These are phyloP conservation scores for Pampus argenteus DNA, from an alignment of 2,797 vertebrate species.

Conservation along the genomic window DNA sequence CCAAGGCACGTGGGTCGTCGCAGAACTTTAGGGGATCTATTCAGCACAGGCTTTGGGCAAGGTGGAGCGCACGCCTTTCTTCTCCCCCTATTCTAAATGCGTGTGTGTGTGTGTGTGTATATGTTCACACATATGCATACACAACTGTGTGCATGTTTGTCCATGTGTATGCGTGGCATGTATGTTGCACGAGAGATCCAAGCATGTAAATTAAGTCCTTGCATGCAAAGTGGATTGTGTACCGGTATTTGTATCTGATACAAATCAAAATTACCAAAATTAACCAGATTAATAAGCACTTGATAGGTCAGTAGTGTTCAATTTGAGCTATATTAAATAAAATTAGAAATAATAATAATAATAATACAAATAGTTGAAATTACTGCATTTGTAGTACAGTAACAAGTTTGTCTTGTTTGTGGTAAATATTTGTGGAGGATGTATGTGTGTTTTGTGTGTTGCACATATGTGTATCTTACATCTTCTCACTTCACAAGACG, in stretches of 20 bases:
- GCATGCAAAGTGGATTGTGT: slow-evolving; percentile 46
- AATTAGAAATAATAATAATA: background rate
- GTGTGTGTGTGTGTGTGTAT: slow-evolving; percentile 40
- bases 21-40: slow-evolving; percentile 98
- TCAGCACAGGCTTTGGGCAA: slow-evolving; percentile 95
- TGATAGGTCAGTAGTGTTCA: background rate
- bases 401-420: slow-evolving; percentile 47
- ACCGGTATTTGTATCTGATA: slow-evolving; percentile 14
- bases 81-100: slow-evolving; percentile 63
- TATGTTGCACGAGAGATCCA: slow-evolving; percentile 57
- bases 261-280: background rate
- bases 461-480: slow-evolving; percentile 57
- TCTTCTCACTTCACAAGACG: slow-evolving; percentile 61
- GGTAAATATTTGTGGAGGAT: slow-evolving; percentile 42
- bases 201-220: slow-evolving; percentile 61
- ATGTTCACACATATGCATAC: slow-evolving; percentile 9
- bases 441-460: slow-evolving; percentile 65
- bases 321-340: slow-evolving; percentile 4
- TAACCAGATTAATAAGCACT: slow-evolving; percentile 40
- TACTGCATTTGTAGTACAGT: slow-evolving; percentile 13
- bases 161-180: slow-evolving; percentile 44
- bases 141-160: slow-evolving; percentile 40
- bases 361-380: background rate
- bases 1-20: slow-evolving; percentile 94
- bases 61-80: slow-evolving; percentile 90